Percentiles rank a stretch among this genome's conserved stretches.
Conservation (phyloP, 2,113 vertebrate species). For the Pandion haliaetus region DNA sequence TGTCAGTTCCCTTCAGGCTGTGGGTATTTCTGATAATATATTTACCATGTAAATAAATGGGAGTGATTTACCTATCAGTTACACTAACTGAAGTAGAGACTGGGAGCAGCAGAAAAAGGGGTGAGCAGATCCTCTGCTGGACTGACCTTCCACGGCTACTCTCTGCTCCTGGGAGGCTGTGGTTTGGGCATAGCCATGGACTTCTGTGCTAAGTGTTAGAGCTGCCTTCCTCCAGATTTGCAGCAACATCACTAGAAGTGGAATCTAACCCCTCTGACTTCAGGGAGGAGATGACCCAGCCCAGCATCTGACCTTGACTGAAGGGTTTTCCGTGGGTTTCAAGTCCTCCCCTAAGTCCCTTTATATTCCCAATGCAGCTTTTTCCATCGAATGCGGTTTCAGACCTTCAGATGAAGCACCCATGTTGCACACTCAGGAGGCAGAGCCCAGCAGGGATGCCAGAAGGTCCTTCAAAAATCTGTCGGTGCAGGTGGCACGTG, state of each 20-base stretch:
- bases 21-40: background rate
- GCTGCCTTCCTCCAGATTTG: background rate
- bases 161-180: background rate
- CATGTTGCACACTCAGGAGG: background rate
- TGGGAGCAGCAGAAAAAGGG: background rate
- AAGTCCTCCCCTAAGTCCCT: background rate
- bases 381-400: background rate
- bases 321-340: background rate
- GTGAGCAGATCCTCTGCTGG: background rate
- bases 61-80: background rate
- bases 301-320: background rate
- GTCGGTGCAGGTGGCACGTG: background rate
- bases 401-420: background rate
- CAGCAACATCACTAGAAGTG: background rate
- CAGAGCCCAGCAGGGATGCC: background rate
- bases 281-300: background rate
- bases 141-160: background rate
- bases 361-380: background rate
- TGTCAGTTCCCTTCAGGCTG: background rate
- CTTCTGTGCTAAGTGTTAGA: background rate
- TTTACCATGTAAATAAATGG: background rate
- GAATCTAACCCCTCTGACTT: background rate
- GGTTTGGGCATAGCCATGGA: background rate
- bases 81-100: background rate
- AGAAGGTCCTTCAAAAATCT: constrained; percentile 34